Evolutionary conservation across 2,888 invertebrate genomes (phyloP), one percentile per base, ranked within the genome.

Genomic region (Polydrusus cervinus): DNA sequence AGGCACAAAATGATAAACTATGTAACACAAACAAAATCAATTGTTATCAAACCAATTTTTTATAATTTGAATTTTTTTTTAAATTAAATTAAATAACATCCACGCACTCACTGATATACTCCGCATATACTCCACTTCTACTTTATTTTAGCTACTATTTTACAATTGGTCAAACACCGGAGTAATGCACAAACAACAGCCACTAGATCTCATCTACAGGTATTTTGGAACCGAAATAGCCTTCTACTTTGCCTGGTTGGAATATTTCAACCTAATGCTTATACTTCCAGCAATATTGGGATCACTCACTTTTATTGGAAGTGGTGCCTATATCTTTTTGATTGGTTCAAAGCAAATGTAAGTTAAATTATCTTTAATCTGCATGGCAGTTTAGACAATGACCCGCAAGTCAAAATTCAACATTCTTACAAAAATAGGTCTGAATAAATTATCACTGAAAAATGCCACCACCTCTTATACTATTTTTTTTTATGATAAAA

Each of bases 191-290:
- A 91, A 90, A 83, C 87, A 88, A 70, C 92, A 92, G 82, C 92
- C 92, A 0, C 81, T 92, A 9, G 89, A 90, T 81, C 83, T 90
- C 43, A 88, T 92, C 49, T 85, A 89, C 71, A 86, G 88, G 74
- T 91, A 91, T 82, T 90, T 89, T 81, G 91, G 90, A 8, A 87
- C 88, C 61, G 89, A 90, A 84, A 85, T 90, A 25, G 89, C 88
- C 0, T 87, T 90, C 70, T 91, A 90, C 80, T 91, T 90, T 82
- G 89, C 89, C 9, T 91, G 89, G 88, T 83, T 89, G 53, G 89
- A 89, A 14, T 90, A 89, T 81, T 90, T 90, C 81, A 90, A 89
- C n/a, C 83, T 85, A 67, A 88, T 89, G 86, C 81, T 91, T 57
- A 83, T 89, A 13, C 84, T 88, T 3, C 87, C 89, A 6, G 86